Base-by-base conservation (phyloP, 2,797 vertebrate genomes). In the Enteromius mattozi region DNA sequence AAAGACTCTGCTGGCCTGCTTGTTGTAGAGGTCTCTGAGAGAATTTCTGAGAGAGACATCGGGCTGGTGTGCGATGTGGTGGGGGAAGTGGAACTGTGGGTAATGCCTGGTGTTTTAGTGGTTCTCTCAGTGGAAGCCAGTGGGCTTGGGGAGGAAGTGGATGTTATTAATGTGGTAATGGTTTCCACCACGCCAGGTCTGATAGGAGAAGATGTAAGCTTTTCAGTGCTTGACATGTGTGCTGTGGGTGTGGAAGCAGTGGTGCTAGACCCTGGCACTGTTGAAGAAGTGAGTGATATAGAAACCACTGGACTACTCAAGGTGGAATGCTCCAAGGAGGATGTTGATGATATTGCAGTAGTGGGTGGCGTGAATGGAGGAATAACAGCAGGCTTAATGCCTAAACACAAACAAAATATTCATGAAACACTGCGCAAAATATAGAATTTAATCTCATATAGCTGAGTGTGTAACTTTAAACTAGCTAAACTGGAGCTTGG, bases 341-440 rank as follows among this genome's bases (percentile, higher is more conserved):
- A 68, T 72, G 86, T 86, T 51, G 87, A 51, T 74, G 91, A 82
- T 83, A 92, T 91, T 80, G 88, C 84, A 87, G 91, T 86, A 88
- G 87, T 17, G 85, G 81, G 83, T 87, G 91, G 89, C 42, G 90
- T 91, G 30, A 90, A 71, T 78, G 92, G 85, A 54, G 88, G 86
- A 59, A 91, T 88, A 81, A 92, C 89, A 68, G 93, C 88, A 49
- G 92, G 90, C 85, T 95, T 96, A 92, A 97, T 95, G 89, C 98
- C 98, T 99, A 91, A 91, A 91, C 85, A 56, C 71, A 93, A 83
- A 92, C 1, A 89, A 87, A 85, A 90, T 88, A 81, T 71, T 47
- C 78, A 88, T 92, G 86, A 92, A 79, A 91, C 45, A 88, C 35
- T 69, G 35, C 17, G 69, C 5, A 78, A 70, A 65, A 81, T n/a